Percentiles rank a stretch among this genome's conserved stretches.
Evolutionary conservation across 1,140 invertebrate species (phyloP).

Genomic region (Meloidogyne exigua): DNA sequence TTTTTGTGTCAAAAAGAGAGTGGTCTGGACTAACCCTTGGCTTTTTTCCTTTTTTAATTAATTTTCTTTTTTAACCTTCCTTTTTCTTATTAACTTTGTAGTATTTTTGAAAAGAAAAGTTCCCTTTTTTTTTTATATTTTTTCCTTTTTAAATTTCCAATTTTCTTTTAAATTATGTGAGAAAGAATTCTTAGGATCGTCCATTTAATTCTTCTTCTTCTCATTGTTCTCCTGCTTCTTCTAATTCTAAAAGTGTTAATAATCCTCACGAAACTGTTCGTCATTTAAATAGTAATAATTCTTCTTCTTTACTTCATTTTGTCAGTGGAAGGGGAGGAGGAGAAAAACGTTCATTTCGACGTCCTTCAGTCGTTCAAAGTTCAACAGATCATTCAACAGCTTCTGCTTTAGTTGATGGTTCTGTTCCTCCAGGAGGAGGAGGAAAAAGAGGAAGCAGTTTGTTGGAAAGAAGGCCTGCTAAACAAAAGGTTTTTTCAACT

Average conservation of each 20-base stretch:
- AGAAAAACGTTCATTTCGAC: slow-evolving; percentile 61
- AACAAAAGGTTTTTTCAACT: background rate
- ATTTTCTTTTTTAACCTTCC: background rate
- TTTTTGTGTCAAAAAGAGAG: background rate
- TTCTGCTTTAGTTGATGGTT: slow-evolving; percentile 52
- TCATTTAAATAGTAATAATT: background rate
- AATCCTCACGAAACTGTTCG: background rate
- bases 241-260: background rate
- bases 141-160: no score
- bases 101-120: no score
- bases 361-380: slow-evolving; percentile 33
- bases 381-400: slow-evolving; percentile 48
- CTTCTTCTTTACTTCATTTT: slow-evolving; percentile 31
- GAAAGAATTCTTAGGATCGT: slow-evolving; percentile 12
- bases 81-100: no score
- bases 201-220: background rate
- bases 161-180: no score
- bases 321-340: slow-evolving; percentile 12
- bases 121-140: no score
- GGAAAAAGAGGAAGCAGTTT: background rate
- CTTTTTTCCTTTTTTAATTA: background rate
- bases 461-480: slow-evolving; percentile 15
- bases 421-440: slow-evolving; percentile 18
- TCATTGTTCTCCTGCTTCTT: no score
- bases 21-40: no score